Base-by-base conservation (phyloP, 2,797 vertebrate species). In the Paratrypauchen microcephalus region DNA sequence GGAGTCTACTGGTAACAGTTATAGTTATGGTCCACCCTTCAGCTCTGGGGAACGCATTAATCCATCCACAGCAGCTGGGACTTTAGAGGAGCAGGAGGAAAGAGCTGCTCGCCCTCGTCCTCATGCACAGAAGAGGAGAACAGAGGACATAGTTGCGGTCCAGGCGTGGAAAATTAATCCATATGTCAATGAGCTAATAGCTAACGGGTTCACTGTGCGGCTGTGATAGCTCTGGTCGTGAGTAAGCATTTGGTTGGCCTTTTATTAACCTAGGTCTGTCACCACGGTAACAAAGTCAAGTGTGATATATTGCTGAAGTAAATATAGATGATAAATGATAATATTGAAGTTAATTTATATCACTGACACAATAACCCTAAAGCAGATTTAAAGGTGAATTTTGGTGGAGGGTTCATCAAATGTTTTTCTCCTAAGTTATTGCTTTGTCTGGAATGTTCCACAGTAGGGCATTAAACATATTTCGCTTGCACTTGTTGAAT, bases 21-120 rank as follows among this genome's bases (percentile, higher is more conserved):
- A 65, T 69, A 81, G 69, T 76, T 91, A 87, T 82, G 86, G 88
- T 89, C 79, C 76, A 45, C 71, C 79, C 80, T 50, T 82, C 69
- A 67, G 72, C 89, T 89, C 91, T 93, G 89, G 90, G 87, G 89
- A 92, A 91, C 72, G 77, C 88, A 92, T 93, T 91, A 92, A 86
- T 92, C 87, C 78, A 81, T 84, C 84, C 85, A 52, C 81, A 80
- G 83, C 88, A 87, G 86, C 85, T 91, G 86, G 86, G 87, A 88
- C 87, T 82, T 90, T 75, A 88, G 81, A 89, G 73, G 65, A 76
- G 66, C 84, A 59, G 71, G 56, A n/a, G 41, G 63, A 77, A 65
- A 72, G 65, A 54, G 72, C 69, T 75, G 61, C 16, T 61, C 84
- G 88, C 78, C 85, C 86, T 88, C 80, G 75, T 83, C 85, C 80